These are phyloP conservation scores for Paraplagusia blochii DNA, from an alignment of 2,113 vertebrate genomes.

Conservation along the genomic window DNA sequence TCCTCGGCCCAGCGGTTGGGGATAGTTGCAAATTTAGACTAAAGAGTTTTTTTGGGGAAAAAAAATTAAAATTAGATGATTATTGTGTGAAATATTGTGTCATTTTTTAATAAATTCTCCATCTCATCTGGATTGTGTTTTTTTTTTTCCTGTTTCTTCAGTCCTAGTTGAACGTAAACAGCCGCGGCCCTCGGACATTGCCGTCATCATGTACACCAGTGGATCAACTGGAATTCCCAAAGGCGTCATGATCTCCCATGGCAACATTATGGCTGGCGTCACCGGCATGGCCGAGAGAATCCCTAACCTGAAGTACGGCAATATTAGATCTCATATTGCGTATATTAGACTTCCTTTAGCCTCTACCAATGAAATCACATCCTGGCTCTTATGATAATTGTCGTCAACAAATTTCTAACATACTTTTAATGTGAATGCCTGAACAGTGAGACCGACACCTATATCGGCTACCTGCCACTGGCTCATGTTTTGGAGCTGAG, in stretches of 20 bases:
- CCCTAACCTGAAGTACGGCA: constrained; percentile 84
- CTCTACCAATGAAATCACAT: background rate
- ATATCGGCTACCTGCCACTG: constrained; percentile 93
- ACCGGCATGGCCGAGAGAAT: constrained; percentile 96
- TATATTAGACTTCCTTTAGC: constrained; percentile 14
- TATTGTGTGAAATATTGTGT: too few species aligned
- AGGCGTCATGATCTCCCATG: constrained; percentile 97
- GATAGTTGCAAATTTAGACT: too few species aligned
- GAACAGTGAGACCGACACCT: constrained; percentile 88
- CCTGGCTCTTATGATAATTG: background rate
- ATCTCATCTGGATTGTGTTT: too few species aligned
- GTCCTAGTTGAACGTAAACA: constrained; percentile 72
- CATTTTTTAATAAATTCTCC: constrained; percentile 13
- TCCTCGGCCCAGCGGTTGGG: too few species aligned
- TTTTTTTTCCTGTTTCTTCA: constrained; percentile 39
- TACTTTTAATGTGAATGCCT: constrained; percentile 2
- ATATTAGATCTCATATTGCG: background rate
- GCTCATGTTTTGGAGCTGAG: constrained; percentile 95
- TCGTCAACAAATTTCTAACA: background rate
- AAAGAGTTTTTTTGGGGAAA: too few species aligned
- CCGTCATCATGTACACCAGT: constrained; percentile 98
- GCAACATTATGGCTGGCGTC: constrained; percentile 92
- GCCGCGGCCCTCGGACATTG: constrained; percentile 83
- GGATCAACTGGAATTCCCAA: constrained; percentile 97
- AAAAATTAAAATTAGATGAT: background rate